Evolutionary conservation across 1,140 invertebrate genomes (phyloP).

Genomic region (Pentalonia nigronervosa): DNA sequence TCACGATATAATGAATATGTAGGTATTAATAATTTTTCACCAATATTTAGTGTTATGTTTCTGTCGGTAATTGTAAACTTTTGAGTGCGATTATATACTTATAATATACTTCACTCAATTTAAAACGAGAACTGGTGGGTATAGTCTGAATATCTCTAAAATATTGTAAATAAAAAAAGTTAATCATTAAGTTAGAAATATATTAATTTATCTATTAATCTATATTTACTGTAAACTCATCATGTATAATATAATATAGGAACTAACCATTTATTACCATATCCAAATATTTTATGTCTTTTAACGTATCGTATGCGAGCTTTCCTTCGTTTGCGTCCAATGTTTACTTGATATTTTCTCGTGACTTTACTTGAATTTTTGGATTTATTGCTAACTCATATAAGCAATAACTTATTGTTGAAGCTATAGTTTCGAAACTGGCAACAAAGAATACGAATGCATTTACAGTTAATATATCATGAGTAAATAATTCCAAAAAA

Average conservation of each 20-base stretch:
- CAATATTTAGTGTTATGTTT: constrained; percentile 69
- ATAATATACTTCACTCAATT: no score
- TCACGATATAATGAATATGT: constrained; percentile 69
- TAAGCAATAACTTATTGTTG: constrained; percentile 67
- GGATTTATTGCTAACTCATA: constrained; percentile 69
- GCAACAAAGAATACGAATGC: constrained; percentile 73
- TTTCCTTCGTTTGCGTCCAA: constrained; percentile 63
- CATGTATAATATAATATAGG: neutral
- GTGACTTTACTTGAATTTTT: constrained; percentile 68
- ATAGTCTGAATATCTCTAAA: constrained; percentile 60
- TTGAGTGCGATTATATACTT: no score
- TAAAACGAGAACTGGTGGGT: constrained; percentile 65
- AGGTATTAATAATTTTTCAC: constrained; percentile 70
- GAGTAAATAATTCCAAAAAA: constrained; percentile 63
- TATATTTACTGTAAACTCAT: neutral
- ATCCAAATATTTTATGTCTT: constrained; percentile 71
- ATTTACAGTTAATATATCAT: constrained; percentile 73
- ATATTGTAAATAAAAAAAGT: neutral
- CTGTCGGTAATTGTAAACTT: constrained; percentile 69
- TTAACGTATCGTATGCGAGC: constrained; percentile 70
- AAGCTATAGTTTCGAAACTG: constrained; percentile 72
- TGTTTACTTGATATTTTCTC: constrained; percentile 66
- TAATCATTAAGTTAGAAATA: neutral
- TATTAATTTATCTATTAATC: neutral
- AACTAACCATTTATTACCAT: constrained; percentile 69